phyloP scores from a whole-genome alignment of 1,140 invertebrate genomes.

The Calliopsis andreniformis region DNA sequence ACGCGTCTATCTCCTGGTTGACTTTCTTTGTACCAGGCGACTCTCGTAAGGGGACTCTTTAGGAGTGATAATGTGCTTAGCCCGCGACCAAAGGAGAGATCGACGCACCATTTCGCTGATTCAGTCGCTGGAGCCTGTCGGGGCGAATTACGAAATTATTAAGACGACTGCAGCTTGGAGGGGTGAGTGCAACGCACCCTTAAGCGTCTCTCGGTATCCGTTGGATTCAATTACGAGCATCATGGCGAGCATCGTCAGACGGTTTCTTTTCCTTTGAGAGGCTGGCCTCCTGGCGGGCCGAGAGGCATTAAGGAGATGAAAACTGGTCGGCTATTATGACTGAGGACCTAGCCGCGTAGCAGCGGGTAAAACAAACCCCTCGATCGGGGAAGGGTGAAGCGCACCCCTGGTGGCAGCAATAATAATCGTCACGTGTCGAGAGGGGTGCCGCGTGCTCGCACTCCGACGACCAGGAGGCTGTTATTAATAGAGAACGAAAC shows the following conservation, averaged over 20 bases:
- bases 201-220: no score
- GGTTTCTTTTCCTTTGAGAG: constrained; percentile 31
- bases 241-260: constrained; percentile 19
- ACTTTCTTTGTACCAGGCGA: not conserved
- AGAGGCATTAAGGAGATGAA: constrained; percentile 41
- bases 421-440: constrained; percentile 60
- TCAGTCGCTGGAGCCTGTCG: no score
- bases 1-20: no score
- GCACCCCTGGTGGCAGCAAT: constrained; percentile 40
- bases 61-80: no score
- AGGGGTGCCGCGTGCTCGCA: constrained; percentile 40
- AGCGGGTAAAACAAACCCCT: constrained; percentile 25
- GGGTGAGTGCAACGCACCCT: no score
- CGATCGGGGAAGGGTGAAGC: not conserved
- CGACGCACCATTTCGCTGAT: no score
- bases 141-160: no score
- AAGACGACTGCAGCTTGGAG: no score
- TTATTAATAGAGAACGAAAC: constrained; percentile 67
- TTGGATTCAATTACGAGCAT: constrained; percentile 29
- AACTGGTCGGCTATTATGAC: constrained; percentile 40
- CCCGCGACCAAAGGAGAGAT: no score
- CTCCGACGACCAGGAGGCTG: constrained; percentile 30
- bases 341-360: constrained; percentile 10
- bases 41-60: no score
- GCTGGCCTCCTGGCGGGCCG: no score